Evolutionary conservation across 2,797 vertebrate genomes (phyloP).

Genomic region (Anguilla anguilla): DNA sequence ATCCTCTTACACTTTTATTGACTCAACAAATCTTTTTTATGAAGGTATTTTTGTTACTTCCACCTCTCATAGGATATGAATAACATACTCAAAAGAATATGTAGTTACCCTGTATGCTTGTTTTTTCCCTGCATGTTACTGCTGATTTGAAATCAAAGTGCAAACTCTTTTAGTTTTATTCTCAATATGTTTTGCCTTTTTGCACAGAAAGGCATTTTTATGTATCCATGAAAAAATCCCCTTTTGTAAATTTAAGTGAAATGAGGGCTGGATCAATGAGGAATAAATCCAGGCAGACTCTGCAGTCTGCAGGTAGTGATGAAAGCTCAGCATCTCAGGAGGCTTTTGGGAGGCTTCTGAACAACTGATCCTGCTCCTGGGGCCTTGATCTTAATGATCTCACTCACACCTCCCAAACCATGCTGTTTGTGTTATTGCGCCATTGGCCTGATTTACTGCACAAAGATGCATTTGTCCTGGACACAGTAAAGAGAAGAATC

Average conservation of each 20-base stretch:
- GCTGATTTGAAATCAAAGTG: not conserved
- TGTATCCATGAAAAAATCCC: not conserved
- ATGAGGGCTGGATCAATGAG: not conserved
- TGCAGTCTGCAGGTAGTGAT: not conserved
- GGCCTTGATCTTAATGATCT: not conserved
- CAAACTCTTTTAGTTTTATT: not conserved
- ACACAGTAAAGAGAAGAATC: not conserved
- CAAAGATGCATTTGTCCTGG: not conserved
- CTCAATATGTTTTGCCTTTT: not conserved
- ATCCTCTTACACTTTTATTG: not conserved
- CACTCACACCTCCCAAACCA: not conserved
- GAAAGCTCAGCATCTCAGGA: not conserved
- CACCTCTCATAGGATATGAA: not conserved
- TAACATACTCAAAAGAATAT: not conserved
- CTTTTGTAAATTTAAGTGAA: not conserved
- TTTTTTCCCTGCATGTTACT: not conserved
- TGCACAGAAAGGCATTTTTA: not conserved
- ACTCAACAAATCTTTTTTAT: not conserved
- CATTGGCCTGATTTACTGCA: not conserved
- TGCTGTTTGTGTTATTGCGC: not conserved
- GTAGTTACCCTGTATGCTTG: not conserved
- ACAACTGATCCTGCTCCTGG: not conserved
- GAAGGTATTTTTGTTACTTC: not conserved
- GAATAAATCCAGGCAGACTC: not conserved
- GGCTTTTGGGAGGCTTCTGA: not conserved